phyloP scores from a whole-genome alignment of 2,888 invertebrate genomes.

The Agrotis segetum region DNA sequence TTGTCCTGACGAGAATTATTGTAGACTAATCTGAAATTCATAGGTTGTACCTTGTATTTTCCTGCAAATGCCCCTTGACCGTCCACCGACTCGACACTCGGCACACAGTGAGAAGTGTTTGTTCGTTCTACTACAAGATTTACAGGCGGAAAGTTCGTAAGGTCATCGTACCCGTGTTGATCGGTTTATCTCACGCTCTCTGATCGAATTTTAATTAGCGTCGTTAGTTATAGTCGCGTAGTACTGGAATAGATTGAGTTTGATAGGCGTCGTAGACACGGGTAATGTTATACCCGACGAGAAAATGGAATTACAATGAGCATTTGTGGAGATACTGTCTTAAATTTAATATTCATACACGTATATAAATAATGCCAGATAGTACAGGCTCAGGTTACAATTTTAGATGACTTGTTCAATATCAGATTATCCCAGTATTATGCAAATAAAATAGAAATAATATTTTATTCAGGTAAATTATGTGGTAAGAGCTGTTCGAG shows the following conservation, averaged over 20 bases:
- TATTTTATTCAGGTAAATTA: background rate
- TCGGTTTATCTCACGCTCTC: constrained; percentile 32
- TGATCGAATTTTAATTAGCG: constrained; percentile 60
- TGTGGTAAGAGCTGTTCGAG: background rate
- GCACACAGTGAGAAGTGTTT: constrained; percentile 59
- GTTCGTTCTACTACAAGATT: constrained; percentile 63
- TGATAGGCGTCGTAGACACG: constrained; percentile 16
- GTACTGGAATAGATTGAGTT: constrained; percentile 32
- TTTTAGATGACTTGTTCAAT: background rate
- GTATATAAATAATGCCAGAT: background rate
- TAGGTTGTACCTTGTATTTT: constrained; percentile 23
- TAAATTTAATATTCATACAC: constrained; percentile 7
- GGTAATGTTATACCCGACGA: constrained; percentile 1
- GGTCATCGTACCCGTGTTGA: constrained; percentile 62
- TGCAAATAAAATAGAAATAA: background rate
- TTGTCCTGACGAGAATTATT: constrained; percentile 45
- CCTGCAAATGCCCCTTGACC: constrained; percentile 44
- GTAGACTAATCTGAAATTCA: constrained; percentile 47
- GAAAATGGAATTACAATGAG: constrained; percentile 21
- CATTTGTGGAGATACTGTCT: constrained; percentile 4
- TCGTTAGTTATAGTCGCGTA: constrained; percentile 28
- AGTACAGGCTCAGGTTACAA: constrained; percentile 3
- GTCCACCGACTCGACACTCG: constrained; percentile 50
- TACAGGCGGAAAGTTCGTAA: constrained; percentile 67
- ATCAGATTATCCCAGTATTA: background rate